A percentile compares a stretch with the other conserved stretches of the same genome.
Evolutionary conservation across 2,888 invertebrate species (phyloP).

Genomic region (Loripinus fragilis): DNA sequence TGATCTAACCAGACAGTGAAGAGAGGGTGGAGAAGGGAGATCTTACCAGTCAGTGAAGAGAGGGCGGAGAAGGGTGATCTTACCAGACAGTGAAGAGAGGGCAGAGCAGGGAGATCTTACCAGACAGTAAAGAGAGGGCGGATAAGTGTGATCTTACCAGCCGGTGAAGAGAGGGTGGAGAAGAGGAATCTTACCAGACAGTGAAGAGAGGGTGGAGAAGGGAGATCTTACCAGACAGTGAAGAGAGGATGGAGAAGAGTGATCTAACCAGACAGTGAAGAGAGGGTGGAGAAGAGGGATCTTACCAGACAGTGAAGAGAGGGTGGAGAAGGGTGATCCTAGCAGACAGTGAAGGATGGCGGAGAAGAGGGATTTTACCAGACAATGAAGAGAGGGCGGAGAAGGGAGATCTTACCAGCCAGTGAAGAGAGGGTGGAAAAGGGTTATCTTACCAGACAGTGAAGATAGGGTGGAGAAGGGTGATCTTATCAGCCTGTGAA

Average conservation of each 20-base stretch:
- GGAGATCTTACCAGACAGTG: too few species aligned
- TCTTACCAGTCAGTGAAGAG: constrained; percentile 39
- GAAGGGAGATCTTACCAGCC: too few species aligned
- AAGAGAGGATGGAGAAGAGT: not conserved
- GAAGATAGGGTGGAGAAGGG: not conserved
- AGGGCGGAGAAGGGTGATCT: constrained; percentile 44
- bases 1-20: too few species aligned
- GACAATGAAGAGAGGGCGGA: too few species aligned
- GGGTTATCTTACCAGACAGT: constrained; percentile 32
- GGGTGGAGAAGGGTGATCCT: constrained; percentile 37
- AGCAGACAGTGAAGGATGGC: too few species aligned
- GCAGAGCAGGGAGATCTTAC: too few species aligned
- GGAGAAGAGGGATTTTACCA: too few species aligned
- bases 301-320: constrained; percentile 40
- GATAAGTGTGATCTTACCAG: too few species aligned
- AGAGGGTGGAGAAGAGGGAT: not conserved
- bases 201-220: too few species aligned
- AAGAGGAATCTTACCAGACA: constrained; percentile 33
- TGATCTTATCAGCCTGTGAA: too few species aligned
- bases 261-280: not conserved
- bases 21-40: not conserved
- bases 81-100: too few species aligned
- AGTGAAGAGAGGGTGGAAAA: not conserved
- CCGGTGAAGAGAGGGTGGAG: not conserved
- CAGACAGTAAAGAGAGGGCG: too few species aligned